Base-by-base conservation (phyloP, 2,797 vertebrate species). In the Halcyon chelicuti region DNA sequence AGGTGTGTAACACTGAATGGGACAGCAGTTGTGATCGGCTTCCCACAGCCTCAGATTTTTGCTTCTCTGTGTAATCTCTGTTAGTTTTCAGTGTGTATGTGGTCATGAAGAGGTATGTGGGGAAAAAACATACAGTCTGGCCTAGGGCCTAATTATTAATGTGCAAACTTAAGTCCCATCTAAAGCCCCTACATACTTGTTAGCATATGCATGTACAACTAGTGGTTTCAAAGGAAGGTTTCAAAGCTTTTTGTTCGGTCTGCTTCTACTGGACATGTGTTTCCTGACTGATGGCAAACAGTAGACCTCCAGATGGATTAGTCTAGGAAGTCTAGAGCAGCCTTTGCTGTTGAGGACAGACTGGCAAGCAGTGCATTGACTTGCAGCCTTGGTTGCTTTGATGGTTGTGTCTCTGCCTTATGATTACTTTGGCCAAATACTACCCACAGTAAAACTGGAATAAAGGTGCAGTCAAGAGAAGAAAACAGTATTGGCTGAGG, bases 341-440 rank as follows among this genome's bases (percentile, higher is more conserved):
- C 46, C 31, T 71, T 52, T 52, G 31, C 55, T 71, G 78, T 39
- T 1, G 10, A 40, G 52, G 60, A 33, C 40, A 65, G 70, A 40
- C 1, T 0, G 5, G 12, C 19, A 60, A 49, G 51, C 42, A 46
- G 29, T 4, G 46, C 20, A 16, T 3, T 14, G 5, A 42, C 16
- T 19, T 62, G 71, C 58, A 63, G 46, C 35, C 39, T 46, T 12
- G 28, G 37, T 44, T 83, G 49, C 54, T 87, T 67, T 61, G 52
- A 51, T 68, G 51, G 5, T 80, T 0, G 0, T 5, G 12, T 39
- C 22, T 62, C 25, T 76, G 39, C 63, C 29, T 88, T 62, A 40
- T 61, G 22, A 71, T 60, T 0, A 0, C 55, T 90, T 81, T 66
- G 40, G 35, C 55, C 46, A 51, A 78, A 49, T 42, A 52, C 20